Base-by-base conservation (phyloP, 2,797 vertebrate species). In the Loris lydekkerianus region DNA sequence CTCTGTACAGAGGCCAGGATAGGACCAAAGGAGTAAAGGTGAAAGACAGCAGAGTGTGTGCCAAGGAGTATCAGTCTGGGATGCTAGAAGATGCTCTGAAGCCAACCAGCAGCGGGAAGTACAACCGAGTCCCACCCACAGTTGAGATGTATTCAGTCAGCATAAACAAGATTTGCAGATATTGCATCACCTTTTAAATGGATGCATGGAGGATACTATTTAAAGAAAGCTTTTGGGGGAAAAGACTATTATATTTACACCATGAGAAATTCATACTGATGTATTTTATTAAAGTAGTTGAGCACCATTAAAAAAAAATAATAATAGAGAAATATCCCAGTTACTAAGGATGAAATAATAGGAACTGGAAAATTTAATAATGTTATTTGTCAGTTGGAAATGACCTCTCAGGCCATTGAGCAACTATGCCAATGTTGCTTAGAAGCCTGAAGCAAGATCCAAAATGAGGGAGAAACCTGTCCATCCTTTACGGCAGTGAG, bases 211-310 rank as follows among this genome's bases (percentile, higher is more conserved):
- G 27, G 53, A n/a, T 75, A 21, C 81, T 93, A 29, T 73, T 73
- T 73, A 88, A 89, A 94, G 75, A 72, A 63, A 83, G 31, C 1
- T 46, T 94, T 72, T 87, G 67, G 70, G 81, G 67, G 60, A 73
- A 11, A 67, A 73, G 65, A 65, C 29, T 43, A 46, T 87, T 60
- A n/a, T n/a, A 58, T 88, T 85, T 61, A 73, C 25, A 82, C 29
- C 6, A 2, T 11, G 15, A 94, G 87, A 92, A 69, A 86, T 80
- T n/a, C 72, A 80, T 72, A 89, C 3, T 1, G 7, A 56, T 63
- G 58, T 60, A 8, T 17, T 80, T 67, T 43, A 56, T 88, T 81
- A 21, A 89, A 76, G 89, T 2, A 27, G 65, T 5, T 2, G 13
- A 14, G 7, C 4, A 2, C 13, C 3, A 7, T 14, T 18, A 14